phyloP scores from a whole-genome alignment of 1,140 invertebrate genomes.

The Diabrotica virgifera region DNA sequence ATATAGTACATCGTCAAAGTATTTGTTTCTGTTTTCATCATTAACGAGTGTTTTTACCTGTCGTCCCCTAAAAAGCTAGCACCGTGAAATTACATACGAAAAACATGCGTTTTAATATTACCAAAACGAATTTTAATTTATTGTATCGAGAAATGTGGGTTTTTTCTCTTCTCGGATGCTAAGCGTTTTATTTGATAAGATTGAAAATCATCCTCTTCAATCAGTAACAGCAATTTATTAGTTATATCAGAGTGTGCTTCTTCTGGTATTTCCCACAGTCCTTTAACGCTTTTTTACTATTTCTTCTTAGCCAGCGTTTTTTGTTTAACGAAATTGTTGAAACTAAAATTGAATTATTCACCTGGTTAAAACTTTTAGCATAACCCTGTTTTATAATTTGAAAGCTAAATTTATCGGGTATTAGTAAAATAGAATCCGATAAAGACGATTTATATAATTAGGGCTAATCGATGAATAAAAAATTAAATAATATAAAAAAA shows the following conservation, averaged over 20 bases:
- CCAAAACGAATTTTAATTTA: slow-evolving; percentile 15
- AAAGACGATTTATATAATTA: too few species aligned
- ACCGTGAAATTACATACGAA: slow-evolving; percentile 13
- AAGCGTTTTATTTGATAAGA: slow-evolving; percentile 3
- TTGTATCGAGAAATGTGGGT: slow-evolving; percentile 6
- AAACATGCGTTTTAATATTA: slow-evolving; percentile 13
- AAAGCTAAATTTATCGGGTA: too few species aligned
- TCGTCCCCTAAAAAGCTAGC: background rate
- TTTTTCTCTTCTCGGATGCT: background rate
- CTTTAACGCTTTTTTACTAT: background rate
- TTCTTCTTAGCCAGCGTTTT: too few species aligned
- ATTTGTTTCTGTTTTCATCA: background rate
- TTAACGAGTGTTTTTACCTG: slow-evolving; percentile 10
- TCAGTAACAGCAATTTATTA: background rate
- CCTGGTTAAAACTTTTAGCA: too few species aligned
- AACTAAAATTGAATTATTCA: too few species aligned
- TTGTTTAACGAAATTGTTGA: too few species aligned
- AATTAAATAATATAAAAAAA: too few species aligned
- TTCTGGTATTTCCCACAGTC: background rate
- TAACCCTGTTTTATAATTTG: too few species aligned
- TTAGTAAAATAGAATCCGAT: too few species aligned
- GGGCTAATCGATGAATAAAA: too few species aligned
- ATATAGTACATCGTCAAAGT: background rate
- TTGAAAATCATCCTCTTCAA: slow-evolving; percentile 2
- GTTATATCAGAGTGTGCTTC: background rate